A percentile compares a stretch with the other conserved stretches of the same genome.
Conservation (phyloP, 1,140 invertebrate species). For the Antheraea pernyi region DNA sequence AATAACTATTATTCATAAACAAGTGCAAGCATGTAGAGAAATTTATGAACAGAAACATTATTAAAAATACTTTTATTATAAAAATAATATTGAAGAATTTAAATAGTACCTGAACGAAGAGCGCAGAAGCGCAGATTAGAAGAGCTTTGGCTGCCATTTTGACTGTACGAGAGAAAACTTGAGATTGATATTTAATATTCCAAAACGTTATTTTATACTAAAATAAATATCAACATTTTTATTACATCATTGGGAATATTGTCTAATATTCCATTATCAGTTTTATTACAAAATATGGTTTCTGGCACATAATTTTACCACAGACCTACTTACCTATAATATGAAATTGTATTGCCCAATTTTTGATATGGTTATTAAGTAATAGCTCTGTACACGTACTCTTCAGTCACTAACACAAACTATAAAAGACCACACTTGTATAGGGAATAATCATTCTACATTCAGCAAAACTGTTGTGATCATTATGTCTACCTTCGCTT, state of each 20-base stretch:
- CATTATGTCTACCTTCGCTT: conserved; percentile 25
- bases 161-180: background rate
- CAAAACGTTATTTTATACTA: conserved; percentile 4
- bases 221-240: background rate
- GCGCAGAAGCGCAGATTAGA: conserved; percentile 4
- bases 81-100: too few relatives aligned
- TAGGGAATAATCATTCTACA: background rate
- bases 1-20: background rate
- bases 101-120: conserved; percentile 4
- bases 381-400: background rate
- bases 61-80: too few relatives aligned
- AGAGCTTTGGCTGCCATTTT: conserved; percentile 3
- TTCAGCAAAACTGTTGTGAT: background rate
- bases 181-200: background rate
- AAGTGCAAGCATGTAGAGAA: too few relatives aligned
- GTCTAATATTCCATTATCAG: background rate
- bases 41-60: too few relatives aligned
- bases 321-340: background rate
- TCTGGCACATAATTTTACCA: background rate
- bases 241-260: background rate
- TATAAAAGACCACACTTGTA: background rate
- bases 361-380: background rate
- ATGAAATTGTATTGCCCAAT: background rate
- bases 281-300: background rate
- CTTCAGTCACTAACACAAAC: background rate